Percentiles rank a stretch among this genome's conserved stretches.
phyloP scores from a whole-genome alignment of 2,888 invertebrate species.

The Nipponacmea schrenckii region DNA sequence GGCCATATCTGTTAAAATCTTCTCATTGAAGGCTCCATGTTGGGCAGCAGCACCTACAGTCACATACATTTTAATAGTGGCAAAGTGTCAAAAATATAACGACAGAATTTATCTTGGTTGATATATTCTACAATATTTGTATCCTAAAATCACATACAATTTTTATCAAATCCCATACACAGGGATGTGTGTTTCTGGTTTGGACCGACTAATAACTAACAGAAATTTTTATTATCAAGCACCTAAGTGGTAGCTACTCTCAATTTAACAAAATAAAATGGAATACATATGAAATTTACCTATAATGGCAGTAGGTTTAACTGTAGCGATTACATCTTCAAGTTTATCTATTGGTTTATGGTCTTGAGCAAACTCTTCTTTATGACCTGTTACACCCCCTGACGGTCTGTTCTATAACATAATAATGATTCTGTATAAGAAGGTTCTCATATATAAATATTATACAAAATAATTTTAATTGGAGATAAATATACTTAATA shows the following conservation, averaged over 20 bases:
- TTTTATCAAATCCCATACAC: too few species aligned
- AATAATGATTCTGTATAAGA: background rate
- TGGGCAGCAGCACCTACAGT: conserved; percentile 86
- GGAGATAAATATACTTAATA: too few species aligned
- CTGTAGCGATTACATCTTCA: conserved; percentile 80
- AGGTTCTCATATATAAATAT: background rate
- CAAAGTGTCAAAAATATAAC: too few species aligned
- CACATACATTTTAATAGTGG: background rate
- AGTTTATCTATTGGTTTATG: conserved; percentile 78
- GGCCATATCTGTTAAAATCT: conserved; percentile 88
- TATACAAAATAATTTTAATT: background rate
- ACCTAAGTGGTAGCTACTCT: too few species aligned
- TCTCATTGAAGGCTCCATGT: conserved; percentile 89
- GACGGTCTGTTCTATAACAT: conserved; percentile 77
- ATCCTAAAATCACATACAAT: too few species aligned
- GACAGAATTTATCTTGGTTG: too few species aligned
- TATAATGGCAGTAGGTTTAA: conserved; percentile 91
- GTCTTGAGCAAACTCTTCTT: conserved; percentile 80
- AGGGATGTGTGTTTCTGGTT: too few species aligned
- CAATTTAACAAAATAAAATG: too few species aligned
- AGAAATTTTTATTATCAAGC: too few species aligned
- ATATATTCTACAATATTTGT: too few species aligned
- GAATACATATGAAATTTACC: conserved; percentile 71
- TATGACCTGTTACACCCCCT: conserved; percentile 76
- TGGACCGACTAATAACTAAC: too few species aligned